These are phyloP conservation scores for Pseudomyrmex gracilis DNA, from an alignment of 1,140 invertebrate genomes.

Conservation along the genomic window DNA sequence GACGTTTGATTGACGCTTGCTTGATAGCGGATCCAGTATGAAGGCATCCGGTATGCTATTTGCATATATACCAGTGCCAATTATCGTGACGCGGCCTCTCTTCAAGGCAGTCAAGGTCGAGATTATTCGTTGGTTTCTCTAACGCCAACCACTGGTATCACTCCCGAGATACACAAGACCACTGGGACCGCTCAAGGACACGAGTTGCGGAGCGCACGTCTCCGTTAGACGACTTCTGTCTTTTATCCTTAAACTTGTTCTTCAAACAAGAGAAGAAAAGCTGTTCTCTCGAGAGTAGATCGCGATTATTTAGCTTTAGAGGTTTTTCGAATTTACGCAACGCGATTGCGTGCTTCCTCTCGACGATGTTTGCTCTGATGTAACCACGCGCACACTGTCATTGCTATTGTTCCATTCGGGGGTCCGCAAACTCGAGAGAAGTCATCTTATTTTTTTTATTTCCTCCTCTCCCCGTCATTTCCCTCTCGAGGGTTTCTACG, in stretches of 20 bases:
- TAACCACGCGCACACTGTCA: neutral
- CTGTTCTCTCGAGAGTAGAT: no score
- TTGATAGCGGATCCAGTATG: slow-evolving; percentile 5
- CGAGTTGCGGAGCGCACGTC: slow-evolving; percentile 6
- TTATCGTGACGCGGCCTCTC: slow-evolving; percentile 45
- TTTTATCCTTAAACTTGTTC: slow-evolving; percentile 37
- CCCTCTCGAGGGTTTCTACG: neutral
- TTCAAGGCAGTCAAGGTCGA: slow-evolving; percentile 64
- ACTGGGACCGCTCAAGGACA: slow-evolving; percentile 37
- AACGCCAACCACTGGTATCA: slow-evolving; percentile 1
- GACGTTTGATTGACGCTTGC: slow-evolving; percentile 31
- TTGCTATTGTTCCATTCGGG: slow-evolving; percentile 2
- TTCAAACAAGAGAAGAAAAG: neutral
- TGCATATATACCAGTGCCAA: slow-evolving; percentile 1
- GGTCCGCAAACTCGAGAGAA: neutral
- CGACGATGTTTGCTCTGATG: slow-evolving; percentile 7
- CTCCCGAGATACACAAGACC: neutral
- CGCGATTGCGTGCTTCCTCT: slow-evolving; percentile 9
- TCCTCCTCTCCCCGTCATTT: neutral
- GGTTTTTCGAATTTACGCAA: neutral
- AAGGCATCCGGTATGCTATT: neutral
- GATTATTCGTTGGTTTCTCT: slow-evolving; percentile 55
- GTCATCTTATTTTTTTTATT: neutral
- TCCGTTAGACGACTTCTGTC: slow-evolving; percentile 7
- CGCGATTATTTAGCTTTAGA: neutral